Base-by-base conservation (phyloP, 2,888 invertebrate species). In the Panopea generosa region DNA sequence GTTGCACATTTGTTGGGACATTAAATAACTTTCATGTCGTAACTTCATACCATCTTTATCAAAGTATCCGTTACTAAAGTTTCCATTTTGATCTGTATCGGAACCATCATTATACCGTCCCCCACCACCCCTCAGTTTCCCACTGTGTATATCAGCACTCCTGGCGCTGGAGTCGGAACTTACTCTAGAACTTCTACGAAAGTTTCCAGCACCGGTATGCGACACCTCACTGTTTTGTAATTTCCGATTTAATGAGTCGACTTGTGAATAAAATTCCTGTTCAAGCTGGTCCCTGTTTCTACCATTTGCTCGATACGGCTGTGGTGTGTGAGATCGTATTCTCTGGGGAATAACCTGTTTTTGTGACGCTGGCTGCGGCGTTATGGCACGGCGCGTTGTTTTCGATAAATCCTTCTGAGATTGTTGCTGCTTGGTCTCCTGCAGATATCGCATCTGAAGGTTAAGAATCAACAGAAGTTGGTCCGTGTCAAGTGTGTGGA, bases 381-480 rank as follows among this genome's bases (percentile, higher is more conserved):
- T 88, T 59, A 86, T 78, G 3, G 87, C 84, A 22, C 87, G 74
- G 7, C 86, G 76, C 47, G 69, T 63, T 33, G 65, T 20, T 7
- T 20, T 61, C 29, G 27, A 29, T 20, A 29, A 11, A 33, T 81
- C 61, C 43, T 74, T 77, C 38, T 82, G 76, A 24, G 78, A 81
- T 59, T 84, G 75, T 22, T 82, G 75, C 55, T 76, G 69, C 24
- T 84, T 81, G 33, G 84, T 85, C 67, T 89, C 89, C 67, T 89
- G 86, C n/a, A 87, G 69, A 65, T 88, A 89, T 45, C 88, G 66
- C 86, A 87, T 88, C 69, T 88, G 88, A 29, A 89, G 82, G 59
- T 85, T 87, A 16, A 88, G 79, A 38, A 89, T 89, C 45, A 89
- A 67, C 83, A 89, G 73, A 22, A 89, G 77, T 74, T 88, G 88